Base-by-base conservation (phyloP, 2,888 invertebrate genomes). In the Mactromeris polynyma region DNA sequence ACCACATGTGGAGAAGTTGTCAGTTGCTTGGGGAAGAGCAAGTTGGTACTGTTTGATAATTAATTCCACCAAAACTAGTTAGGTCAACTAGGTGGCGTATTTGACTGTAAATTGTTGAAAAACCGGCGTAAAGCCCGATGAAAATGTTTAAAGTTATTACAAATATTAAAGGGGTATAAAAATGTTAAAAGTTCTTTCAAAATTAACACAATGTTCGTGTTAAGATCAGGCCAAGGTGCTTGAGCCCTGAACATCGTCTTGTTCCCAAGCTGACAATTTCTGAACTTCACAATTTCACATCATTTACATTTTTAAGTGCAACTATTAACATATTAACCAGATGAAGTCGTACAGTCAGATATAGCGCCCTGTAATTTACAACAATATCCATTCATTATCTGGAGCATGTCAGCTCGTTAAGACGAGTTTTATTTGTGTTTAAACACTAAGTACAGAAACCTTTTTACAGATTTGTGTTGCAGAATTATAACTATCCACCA, bases 321-420 rank as follows among this genome's bases (percentile, higher is more conserved):
- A 17, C 73, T 73, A 36, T 73, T 73, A 73, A 73, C 73, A 73
- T 73, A 73, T 73, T 36, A 73, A 73, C 33, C 11, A 36, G 17
- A 73, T 36, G 6, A 73, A 73, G 14, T 6, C 1, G 73, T 33
- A 73, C 73, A 33, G 3, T 33, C 31, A 17, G 9, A 19, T 19
- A 73, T 9, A 2, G 33, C 2, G 31, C 73, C 73, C 36, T 73
- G 73, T 73, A 73, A 73, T 73, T 73, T 73, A 11, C 36, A 14
- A 7, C 36, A 33, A 33, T 26, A 3, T 33, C 73, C 73, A 36
- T 2, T 73, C 31, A 73, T 73, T 73, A 73, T 19, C 73, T 4
- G 73, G 14, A 36, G 73, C 73, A 73, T 11, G 73, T 73, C 14
- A 19, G 33, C 73, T 73, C 33, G 36, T 73, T 73, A 73, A 73